Base-by-base conservation (phyloP, 2,113 vertebrate genomes). In the Hemichromis elongatus region DNA sequence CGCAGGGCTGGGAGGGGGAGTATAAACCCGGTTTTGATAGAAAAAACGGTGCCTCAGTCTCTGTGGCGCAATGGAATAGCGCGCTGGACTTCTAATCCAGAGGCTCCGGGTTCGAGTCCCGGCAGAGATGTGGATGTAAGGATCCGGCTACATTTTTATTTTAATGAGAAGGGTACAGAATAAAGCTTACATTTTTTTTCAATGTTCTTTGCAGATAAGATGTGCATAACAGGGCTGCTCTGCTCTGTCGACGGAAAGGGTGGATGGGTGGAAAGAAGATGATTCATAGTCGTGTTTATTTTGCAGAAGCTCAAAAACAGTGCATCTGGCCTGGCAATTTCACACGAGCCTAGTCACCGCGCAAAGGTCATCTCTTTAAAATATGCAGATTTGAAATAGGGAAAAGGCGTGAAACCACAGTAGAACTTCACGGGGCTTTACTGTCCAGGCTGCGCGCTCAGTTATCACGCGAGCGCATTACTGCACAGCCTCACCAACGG, bases 81-180 rank as follows among this genome's bases (percentile, higher is more conserved):
- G 98, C 98, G 98, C 98, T 99, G 98, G 98, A 99, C 98, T 99
- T 99, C 99, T 99, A 99, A 99, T 99, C 98, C 98, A 99, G 98
- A 99, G 98, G 98, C 98, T 99, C 98, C 98, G 98, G 99, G 98
- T 99, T 99, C 99, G 98, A 99, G 98, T 99, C 98, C 99, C 98
- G 98, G 99, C 98, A 99, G 99, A 99, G 99, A 99, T 99, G 98
- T 78, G 11, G 2, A 11, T 4, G 5, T 9, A 7, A 7, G 18
- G 7, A 9, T 7, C 3, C 5, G 12, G 42, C 6, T 12, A 21
- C 45, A 21, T 1, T 24, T 66, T 66, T 5, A 6, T 6, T 21
- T 66, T 19, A 30, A 30, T 54, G 9, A 16, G 12, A 52, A 30
- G 21, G 4, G 35, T 24, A 5, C 47, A 3, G 13, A 28, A 40